phyloP scores from a whole-genome alignment of 2,797 vertebrate genomes.

The Centroberyx gerrardi region DNA sequence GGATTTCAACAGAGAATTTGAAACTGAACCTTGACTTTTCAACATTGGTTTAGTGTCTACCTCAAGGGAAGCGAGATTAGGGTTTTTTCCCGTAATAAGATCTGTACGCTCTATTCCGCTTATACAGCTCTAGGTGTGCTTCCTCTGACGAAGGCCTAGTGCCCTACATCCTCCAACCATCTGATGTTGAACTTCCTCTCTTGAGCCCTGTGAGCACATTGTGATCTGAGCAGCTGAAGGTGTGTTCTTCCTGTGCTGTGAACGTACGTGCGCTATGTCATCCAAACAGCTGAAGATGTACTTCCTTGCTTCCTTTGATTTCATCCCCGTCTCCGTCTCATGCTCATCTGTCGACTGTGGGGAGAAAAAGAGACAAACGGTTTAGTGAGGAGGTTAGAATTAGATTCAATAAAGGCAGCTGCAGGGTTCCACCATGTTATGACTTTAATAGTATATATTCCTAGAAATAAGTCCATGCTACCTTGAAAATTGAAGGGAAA shows the following conservation, averaged over 20 bases:
- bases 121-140: slow-evolving; percentile 33
- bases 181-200: slow-evolving; percentile 45
- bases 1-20: slow-evolving; percentile 33
- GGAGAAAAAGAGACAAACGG: slow-evolving; percentile 2
- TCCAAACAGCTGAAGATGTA: slow-evolving; percentile 99
- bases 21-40: slow-evolving; percentile 22
- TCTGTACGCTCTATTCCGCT: not conserved
- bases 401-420: not conserved
- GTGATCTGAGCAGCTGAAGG: slow-evolving; percentile 17
- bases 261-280: slow-evolving; percentile 97
- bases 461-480: not conserved
- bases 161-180: slow-evolving; percentile 33
- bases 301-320: slow-evolving; percentile 99
- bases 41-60: slow-evolving; percentile 19
- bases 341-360: slow-evolving; percentile 96
- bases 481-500: not conserved
- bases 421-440: not conserved
- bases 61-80: slow-evolving; percentile 17
- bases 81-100: slow-evolving; percentile 23
- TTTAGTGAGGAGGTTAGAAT: slow-evolving; percentile 3
- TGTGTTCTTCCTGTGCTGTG: slow-evolving; percentile 5
- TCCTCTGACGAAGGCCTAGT: slow-evolving; percentile 39
- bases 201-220: slow-evolving; percentile 17
- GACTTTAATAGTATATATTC: not conserved
- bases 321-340: slow-evolving; percentile 97